Conservation (phyloP, 2,113 vertebrate genomes). For the Cryptomyrus ogoouensis region DNA sequence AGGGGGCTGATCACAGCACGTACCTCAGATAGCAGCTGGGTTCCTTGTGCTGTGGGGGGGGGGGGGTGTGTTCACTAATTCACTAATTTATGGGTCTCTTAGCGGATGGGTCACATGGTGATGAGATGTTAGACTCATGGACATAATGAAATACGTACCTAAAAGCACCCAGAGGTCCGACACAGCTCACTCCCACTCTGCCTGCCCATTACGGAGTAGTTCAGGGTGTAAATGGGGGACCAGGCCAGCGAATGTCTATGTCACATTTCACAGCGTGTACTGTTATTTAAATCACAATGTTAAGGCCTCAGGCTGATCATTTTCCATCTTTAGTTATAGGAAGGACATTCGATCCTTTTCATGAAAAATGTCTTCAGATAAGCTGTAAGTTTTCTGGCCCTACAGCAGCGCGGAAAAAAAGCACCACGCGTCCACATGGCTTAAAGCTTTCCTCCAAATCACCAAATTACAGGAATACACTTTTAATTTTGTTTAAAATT, state of each 20-base stretch:
- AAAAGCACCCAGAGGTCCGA: background rate
- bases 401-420: background rate
- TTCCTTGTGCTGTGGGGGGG: background rate
- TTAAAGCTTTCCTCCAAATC: background rate
- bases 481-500: slow-evolving; percentile 3
- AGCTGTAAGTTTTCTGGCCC: background rate
- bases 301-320: background rate
- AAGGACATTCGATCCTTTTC: background rate
- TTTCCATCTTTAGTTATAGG: background rate
- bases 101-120: slow-evolving; percentile 1
- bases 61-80: background rate
- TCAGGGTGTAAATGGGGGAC: background rate
- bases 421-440: background rate
- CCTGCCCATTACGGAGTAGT: background rate
- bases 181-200: background rate
- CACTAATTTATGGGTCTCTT: background rate
- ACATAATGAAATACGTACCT: slow-evolving; percentile 18
- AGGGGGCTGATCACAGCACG: slow-evolving; percentile 22
- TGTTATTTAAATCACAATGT: background rate
- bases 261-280: background rate
- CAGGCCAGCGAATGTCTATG: background rate
- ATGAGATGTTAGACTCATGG: slow-evolving; percentile 19
- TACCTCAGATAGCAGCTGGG: slow-evolving; percentile 44
- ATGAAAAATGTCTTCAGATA: slow-evolving; percentile 6
- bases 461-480: slow-evolving; percentile 12